Evolutionary conservation across 2,113 vertebrate genomes (phyloP), one percentile per base, ranked within the genome.

Genomic region (Zootoca vivipara): DNA sequence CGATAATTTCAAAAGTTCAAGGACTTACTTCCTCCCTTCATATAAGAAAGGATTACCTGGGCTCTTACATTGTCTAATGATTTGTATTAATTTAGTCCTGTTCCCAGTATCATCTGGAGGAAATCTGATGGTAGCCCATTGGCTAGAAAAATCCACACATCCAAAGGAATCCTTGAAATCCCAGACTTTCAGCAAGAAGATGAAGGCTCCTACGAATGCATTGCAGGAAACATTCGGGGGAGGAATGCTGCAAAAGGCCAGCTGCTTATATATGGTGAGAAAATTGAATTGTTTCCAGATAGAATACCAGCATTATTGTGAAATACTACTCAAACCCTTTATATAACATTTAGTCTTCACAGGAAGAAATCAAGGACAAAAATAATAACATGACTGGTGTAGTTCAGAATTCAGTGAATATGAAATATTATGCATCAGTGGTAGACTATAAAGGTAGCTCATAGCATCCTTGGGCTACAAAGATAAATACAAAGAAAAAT

Each of bases 101-200:
- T 99, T 93, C 98, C 98, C 87, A 97, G 93, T 56, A 98, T 98
- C 91, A 98, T 96, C 75, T 99, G 98, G 98, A 98, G 92, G 91
- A 97, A 97, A 93, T 96, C 96, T 92, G 98, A 98, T 91, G 97
- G 98, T 94, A 97, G 91, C 65, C 92, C 97, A 58, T 92, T 98
- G 90, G 91, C 97, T 89, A 97, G 96, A 92, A 98, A 98, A 96
- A 97, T 96, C 77, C 94, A 97, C 79, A 95, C 96, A 95, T 96
- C 95, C 78, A 97, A 96, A 62, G 97, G 97, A 84, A 96, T 98
- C 91, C 97, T 98, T 81, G 97, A 98, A 95, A 98, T 98, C 91
- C 98, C 97, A 67, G 96, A 97, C 78, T 97, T 99, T 91, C 97
- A 97, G 81, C 96, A 97, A 74, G 98, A 98, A 93, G 98, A 99